phyloP scores from a whole-genome alignment of 2,888 invertebrate genomes.

The Aquatica leii region DNA sequence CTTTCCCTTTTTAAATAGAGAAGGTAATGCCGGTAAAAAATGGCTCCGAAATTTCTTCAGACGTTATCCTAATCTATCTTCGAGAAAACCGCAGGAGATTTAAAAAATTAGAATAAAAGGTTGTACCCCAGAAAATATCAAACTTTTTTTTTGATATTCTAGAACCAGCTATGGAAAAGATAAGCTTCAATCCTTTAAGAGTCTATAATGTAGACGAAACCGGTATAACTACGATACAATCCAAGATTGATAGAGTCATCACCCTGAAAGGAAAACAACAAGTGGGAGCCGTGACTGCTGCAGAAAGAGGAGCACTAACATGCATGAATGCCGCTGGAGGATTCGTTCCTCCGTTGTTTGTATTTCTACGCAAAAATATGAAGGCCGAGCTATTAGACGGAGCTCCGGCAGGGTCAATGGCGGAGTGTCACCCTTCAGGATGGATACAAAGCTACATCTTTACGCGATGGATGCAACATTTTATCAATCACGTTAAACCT shows the following conservation, averaged over 20 bases:
- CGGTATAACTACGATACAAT: not conserved
- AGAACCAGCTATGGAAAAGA: slow-evolving; percentile 4
- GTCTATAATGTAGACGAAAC: slow-evolving; percentile 11
- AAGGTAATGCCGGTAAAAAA: slow-evolving; percentile 6
- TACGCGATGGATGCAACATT: no score
- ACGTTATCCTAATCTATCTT: not conserved
- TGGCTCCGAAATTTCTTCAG: no score
- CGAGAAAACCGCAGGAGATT: slow-evolving; percentile 4
- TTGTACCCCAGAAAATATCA: slow-evolving; percentile 4
- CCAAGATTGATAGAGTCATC: slow-evolving; percentile 8
- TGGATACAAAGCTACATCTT: no score
- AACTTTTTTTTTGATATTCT: slow-evolving; percentile 7
- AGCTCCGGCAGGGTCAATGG: not conserved
- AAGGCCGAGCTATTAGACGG: slow-evolving; percentile 32
- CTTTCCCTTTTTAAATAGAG: not conserved
- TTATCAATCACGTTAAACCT: no score
- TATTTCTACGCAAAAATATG: slow-evolving; percentile 50
- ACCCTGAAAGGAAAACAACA: slow-evolving; percentile 3
- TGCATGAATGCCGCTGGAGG: slow-evolving; percentile 9
- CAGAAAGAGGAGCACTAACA: not conserved
- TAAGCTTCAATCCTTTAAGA: not conserved
- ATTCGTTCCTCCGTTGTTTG: slow-evolving; percentile 7
- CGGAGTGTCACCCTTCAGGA: slow-evolving; percentile 44
- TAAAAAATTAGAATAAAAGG: slow-evolving; percentile 5
- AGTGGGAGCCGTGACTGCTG: no score